These are phyloP conservation scores for Propithecus coquereli DNA, from an alignment of 2,113 vertebrate genomes.

Conservation along the genomic window DNA sequence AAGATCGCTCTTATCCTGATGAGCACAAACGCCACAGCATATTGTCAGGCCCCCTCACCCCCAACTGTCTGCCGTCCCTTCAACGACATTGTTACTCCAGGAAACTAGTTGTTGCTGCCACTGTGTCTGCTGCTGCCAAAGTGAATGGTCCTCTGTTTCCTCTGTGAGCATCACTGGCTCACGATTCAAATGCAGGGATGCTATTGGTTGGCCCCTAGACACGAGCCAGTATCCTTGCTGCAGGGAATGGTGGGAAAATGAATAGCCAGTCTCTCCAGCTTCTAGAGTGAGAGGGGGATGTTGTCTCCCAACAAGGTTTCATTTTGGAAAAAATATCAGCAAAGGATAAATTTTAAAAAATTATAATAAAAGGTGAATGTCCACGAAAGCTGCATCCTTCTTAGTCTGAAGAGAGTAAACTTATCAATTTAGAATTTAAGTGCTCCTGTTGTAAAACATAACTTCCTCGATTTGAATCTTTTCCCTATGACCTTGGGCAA, in stretches of 20 bases:
- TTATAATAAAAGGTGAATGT: not conserved
- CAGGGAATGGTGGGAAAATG: not conserved
- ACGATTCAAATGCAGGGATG: accelerated
- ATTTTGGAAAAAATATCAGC: not conserved
- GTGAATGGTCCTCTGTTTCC: not conserved
- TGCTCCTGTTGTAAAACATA: not conserved
- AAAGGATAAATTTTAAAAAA: not conserved
- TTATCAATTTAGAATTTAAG: not conserved
- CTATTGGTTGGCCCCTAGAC: not conserved
- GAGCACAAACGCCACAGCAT: not conserved
- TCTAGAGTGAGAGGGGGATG: not conserved
- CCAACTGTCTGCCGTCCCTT: not conserved
- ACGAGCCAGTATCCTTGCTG: not conserved
- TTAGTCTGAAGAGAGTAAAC: not conserved
- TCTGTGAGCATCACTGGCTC: not conserved
- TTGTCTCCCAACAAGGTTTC: not conserved
- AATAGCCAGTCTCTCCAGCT: not conserved
- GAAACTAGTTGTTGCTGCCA: not conserved
- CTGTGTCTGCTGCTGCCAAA: not conserved
- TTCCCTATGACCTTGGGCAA: slow-evolving; percentile 24
- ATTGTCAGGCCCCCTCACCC: accelerated
- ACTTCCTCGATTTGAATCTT: slow-evolving; percentile 28
- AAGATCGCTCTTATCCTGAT: not conserved
- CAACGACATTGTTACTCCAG: accelerated
- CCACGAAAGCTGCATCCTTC: not conserved